These are phyloP conservation scores for Caenorhabditis sinica DNA, from an alignment of 2,888 invertebrate species.

Conservation along the genomic window DNA sequence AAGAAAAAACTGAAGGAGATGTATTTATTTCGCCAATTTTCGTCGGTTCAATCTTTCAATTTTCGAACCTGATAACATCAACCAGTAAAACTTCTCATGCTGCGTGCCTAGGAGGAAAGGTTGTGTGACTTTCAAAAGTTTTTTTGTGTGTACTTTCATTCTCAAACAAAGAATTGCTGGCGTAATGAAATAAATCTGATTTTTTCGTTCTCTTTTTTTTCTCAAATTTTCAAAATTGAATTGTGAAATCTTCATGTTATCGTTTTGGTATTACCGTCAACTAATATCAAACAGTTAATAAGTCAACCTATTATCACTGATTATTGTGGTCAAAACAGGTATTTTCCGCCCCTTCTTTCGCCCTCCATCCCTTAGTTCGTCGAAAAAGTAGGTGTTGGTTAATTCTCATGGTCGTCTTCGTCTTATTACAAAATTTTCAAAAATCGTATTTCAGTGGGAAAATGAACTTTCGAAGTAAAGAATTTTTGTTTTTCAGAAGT, in stretches of 20 bases:
- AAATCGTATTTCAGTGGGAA: not conserved
- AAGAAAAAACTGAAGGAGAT: slow-evolving; percentile 15
- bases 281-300: slow-evolving; percentile 11
- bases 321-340: slow-evolving; percentile 39
- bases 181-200: not conserved
- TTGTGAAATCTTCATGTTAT: slow-evolving; percentile 7
- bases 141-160: slow-evolving; percentile 12
- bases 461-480: too few species aligned
- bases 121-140: slow-evolving; percentile 17
- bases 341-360: not conserved
- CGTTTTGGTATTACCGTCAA: not conserved
- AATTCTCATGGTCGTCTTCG: not conserved
- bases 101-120: not conserved
- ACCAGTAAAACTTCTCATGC: not conserved
- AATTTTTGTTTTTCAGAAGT: too few species aligned
- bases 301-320: slow-evolving; percentile 8
- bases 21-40: not conserved
- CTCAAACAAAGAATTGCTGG: not conserved
- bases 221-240: not conserved
- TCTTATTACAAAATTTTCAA: slow-evolving; percentile 32
- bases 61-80: not conserved
- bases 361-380: slow-evolving; percentile 29
- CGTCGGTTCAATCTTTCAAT: not conserved
- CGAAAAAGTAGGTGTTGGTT: slow-evolving; percentile 37
- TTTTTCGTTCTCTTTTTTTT: not conserved